Evolutionary conservation across 2,113 vertebrate genomes (phyloP).

Genomic region (Pitta sordida): DNA sequence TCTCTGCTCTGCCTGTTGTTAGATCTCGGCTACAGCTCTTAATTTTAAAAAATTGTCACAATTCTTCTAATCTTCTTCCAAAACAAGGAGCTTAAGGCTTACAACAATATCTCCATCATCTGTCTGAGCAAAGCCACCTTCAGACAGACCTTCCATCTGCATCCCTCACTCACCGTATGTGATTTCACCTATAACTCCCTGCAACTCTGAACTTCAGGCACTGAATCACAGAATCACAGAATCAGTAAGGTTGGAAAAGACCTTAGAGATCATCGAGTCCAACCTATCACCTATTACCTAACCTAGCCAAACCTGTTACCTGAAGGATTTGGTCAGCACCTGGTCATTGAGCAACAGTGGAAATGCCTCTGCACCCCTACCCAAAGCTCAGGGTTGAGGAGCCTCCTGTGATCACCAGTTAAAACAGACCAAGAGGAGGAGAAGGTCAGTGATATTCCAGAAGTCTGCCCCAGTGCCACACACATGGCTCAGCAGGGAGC

Average conservation of each 20-base stretch:
- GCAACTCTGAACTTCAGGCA: neutral
- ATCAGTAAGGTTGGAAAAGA: too few species aligned
- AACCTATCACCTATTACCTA: too few species aligned
- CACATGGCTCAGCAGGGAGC: accelerated
- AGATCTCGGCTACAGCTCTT: neutral
- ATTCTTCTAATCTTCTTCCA: neutral
- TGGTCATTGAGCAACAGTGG: neutral
- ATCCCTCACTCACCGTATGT: neutral
- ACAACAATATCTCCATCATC: neutral
- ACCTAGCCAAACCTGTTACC: too few species aligned
- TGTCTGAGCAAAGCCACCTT: neutral
- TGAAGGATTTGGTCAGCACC: neutral
- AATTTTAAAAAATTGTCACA: neutral
- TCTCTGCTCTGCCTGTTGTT: accelerated
- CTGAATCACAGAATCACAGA: too few species aligned
- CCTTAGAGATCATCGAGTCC: too few species aligned
- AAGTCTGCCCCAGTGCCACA: too few species aligned
- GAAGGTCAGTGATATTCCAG: neutral
- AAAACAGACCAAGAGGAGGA: neutral
- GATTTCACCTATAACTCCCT: neutral
- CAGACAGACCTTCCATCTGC: neutral
- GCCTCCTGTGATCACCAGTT: accelerated
- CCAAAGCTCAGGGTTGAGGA: neutral
- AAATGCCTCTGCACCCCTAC: neutral
- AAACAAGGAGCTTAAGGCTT: too few species aligned